Evolutionary conservation across 92 coral and sea anemone genomes (phyloP), one percentile per base, ranked within the genome.

Genomic region (Virgularia gustaviana): DNA sequence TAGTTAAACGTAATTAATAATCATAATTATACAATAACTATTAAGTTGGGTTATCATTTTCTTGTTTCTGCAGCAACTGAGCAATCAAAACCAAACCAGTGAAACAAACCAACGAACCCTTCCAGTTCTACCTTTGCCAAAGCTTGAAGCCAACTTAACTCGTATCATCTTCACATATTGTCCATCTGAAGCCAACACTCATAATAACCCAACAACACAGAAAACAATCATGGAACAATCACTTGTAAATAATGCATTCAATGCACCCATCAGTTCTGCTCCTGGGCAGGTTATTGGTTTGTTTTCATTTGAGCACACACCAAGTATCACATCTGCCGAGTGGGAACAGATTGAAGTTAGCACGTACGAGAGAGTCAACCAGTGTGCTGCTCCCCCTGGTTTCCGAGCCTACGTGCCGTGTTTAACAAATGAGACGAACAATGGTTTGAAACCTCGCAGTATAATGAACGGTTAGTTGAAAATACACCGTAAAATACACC

Each of bases 311-410:
- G 86, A 89, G 63, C 77, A 81, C 47, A 78, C 83, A 60, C 76
- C 83, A 20, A 71, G 76, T 7, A 74, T 73, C 45, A 58, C 83
- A 32, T 83, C 84, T 18, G 63, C 71, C 19, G 81, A 70, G 43
- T 88, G 97, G 97, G 78, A 85, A 36, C 77, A 86, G 63, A 44
- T 91, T 20, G 96, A 91, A 53, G 81, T 83, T 47, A 88, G 86
- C 52, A 80, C 90, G 31, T 89, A 84, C 13, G 88, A 89, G 63
- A 57, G 90, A 79, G 89, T 90, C 1, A 91, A 86, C 37, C 66
- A 76, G 15, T 72, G 90, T 0, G 90, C 90, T 1, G 73, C 90
- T 49, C 88, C 97, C 7, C 96, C 96, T 19, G 79, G 54, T 57
- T 89, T 91, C 57, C 86, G 89, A 36, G 76, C 87, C n/a, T 95